phyloP scores from a whole-genome alignment of 2,797 vertebrate genomes.

The Margarornis squamiger region DNA sequence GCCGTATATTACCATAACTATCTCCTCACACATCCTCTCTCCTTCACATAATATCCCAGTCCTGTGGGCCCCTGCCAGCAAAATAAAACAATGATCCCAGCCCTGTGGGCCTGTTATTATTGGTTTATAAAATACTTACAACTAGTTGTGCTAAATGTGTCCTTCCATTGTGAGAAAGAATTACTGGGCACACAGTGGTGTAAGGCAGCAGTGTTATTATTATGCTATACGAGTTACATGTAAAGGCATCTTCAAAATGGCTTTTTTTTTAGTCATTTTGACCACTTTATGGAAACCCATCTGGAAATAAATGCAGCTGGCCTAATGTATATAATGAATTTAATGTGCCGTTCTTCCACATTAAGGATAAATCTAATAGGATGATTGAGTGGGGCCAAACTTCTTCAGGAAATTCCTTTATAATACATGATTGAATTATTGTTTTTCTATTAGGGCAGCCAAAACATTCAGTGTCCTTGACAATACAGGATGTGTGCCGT shows the following conservation, averaged over 20 bases:
- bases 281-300: background rate
- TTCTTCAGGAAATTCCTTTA: constrained; percentile 69
- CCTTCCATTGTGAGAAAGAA: background rate
- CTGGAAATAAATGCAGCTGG: constrained; percentile 55
- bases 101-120: background rate
- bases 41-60: background rate
- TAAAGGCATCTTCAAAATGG: constrained; percentile 28
- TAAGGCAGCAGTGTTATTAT: background rate
- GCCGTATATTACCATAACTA: background rate
- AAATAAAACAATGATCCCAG: constrained; percentile 12
- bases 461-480: constrained; percentile 57
- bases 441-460: constrained; percentile 68
- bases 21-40: constrained; percentile 17
- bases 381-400: constrained; percentile 60
- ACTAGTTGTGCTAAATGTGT: background rate
- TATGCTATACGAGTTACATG: background rate
- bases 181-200: background rate
- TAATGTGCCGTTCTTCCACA: constrained; percentile 48
- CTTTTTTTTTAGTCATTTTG: constrained; percentile 3
- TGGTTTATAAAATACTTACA: constrained; percentile 15
- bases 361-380: constrained; percentile 60
- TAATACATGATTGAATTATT: constrained; percentile 68
- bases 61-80: background rate
- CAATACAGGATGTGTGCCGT: constrained; percentile 60
- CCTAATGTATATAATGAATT: constrained; percentile 60